phyloP scores from a whole-genome alignment of 2,113 vertebrate species.

The Brachypodius melanocephalos region DNA sequence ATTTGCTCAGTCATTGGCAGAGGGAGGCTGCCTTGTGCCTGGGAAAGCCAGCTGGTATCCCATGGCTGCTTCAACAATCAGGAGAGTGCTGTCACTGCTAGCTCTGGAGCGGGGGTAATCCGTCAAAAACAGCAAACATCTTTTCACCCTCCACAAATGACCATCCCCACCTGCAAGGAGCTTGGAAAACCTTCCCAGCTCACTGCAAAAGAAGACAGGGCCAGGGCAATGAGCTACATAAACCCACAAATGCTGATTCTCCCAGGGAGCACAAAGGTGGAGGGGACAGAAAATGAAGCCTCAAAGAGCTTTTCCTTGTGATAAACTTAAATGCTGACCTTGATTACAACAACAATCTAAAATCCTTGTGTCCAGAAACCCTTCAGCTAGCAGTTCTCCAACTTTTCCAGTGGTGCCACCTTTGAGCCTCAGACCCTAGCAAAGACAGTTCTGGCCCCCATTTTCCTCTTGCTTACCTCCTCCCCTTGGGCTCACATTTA shows the following conservation, averaged over 20 bases:
- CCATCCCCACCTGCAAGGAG: rapidly evolving
- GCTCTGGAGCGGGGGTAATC: background rate
- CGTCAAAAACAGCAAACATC: background rate
- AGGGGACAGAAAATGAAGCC: background rate
- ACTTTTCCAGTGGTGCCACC: background rate
- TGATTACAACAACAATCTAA: background rate
- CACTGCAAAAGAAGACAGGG: background rate
- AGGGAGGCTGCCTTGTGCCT: background rate
- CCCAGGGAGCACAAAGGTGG: background rate
- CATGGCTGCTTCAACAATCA: background rate
- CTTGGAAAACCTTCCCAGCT: background rate
- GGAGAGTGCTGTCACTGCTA: background rate
- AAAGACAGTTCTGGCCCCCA: background rate
- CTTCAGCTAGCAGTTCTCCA: background rate
- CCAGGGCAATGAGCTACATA: background rate
- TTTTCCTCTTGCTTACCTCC: background rate
- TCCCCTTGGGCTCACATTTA: background rate
- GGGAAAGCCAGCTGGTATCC: background rate
- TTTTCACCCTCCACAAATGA: background rate
- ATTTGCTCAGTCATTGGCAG: background rate
- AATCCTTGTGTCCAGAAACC: background rate
- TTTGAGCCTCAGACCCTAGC: background rate
- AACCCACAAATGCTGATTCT: background rate
- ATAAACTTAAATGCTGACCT: background rate
- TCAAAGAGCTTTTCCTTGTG: background rate